Percentiles rank a stretch among this genome's conserved stretches.
phyloP scores from a whole-genome alignment of 2,797 vertebrate species.

The Lepidocolaptes lacrymiger region DNA sequence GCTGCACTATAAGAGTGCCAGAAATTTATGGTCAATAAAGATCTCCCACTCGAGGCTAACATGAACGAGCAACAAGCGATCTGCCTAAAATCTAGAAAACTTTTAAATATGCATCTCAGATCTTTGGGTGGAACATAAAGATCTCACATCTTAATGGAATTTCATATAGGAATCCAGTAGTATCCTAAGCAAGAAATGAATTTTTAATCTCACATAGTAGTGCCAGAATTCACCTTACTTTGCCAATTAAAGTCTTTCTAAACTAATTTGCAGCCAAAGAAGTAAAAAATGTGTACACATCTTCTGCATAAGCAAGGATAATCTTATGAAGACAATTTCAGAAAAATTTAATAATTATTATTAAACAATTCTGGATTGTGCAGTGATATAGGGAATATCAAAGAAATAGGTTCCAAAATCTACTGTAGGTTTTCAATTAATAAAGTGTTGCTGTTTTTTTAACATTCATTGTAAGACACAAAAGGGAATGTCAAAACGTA shows the following conservation, averaged over 20 bases:
- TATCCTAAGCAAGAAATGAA: neutral
- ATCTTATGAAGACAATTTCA: neutral
- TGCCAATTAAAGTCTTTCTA: neutral
- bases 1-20: conserved; percentile 46
- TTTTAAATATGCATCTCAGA: neutral
- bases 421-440: neutral
- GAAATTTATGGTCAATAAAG: conserved; percentile 63
- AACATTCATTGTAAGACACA: neutral
- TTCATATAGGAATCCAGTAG: neutral
- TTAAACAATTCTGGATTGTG: neutral
- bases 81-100: conserved; percentile 31
- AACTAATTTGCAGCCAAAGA: neutral
- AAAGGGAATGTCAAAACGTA: neutral
- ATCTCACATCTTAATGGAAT: neutral
- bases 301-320: neutral
- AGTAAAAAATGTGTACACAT: neutral
- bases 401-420: neutral
- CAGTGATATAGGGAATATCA: neutral
- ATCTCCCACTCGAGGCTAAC: conserved; percentile 34
- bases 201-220: neutral
- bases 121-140: conserved; percentile 4
- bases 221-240: neutral
- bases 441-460: neutral
- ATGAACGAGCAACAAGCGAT: neutral
- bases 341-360: neutral